These are phyloP conservation scores for Itoplectis maculator DNA, from an alignment of 2,888 invertebrate genomes.

Conservation along the genomic window DNA sequence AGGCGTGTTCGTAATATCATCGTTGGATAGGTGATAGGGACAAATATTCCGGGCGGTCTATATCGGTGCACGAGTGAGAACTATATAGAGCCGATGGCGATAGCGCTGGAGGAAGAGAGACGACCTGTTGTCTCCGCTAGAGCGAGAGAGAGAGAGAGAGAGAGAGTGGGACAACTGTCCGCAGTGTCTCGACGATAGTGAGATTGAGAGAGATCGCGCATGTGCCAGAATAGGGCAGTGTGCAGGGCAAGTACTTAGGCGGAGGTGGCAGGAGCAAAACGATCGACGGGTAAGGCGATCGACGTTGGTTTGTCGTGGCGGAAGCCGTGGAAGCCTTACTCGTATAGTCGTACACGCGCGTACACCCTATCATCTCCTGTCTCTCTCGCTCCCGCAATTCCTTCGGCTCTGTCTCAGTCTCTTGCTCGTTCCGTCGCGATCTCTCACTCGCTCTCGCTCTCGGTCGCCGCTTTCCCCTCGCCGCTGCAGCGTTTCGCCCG, in stretches of 20 bases:
- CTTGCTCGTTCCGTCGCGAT: slow-evolving; percentile 28
- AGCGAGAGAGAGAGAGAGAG: slow-evolving; percentile 35
- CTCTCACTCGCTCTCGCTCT: slow-evolving; percentile 28
- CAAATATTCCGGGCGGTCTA: slow-evolving; percentile 42
- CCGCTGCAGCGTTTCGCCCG: slow-evolving; percentile 23
- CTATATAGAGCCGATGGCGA: slow-evolving; percentile 32
- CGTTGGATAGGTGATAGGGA: slow-evolving; percentile 38
- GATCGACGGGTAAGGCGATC: slow-evolving; percentile 84
- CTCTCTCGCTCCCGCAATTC: slow-evolving; percentile 66
- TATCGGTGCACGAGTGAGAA: slow-evolving; percentile 7
- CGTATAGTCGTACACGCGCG: slow-evolving; percentile 73
- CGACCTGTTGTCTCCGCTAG: neutral
- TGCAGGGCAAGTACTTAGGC: slow-evolving; percentile 77
- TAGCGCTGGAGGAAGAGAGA: slow-evolving; percentile 16
- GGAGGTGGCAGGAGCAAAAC: slow-evolving; percentile 82
- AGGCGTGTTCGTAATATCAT: slow-evolving; percentile 32
- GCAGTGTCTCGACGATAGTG: too few relatives aligned
- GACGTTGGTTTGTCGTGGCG: slow-evolving; percentile 84
- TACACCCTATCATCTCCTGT: slow-evolving; percentile 67
- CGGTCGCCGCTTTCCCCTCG: slow-evolving; percentile 12
- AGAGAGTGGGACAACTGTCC: slow-evolving; percentile 39
- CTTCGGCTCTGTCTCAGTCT: slow-evolving; percentile 45
- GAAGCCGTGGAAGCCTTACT: slow-evolving; percentile 83
- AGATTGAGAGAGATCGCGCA: slow-evolving; percentile 52
- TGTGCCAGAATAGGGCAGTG: slow-evolving; percentile 49